Evolutionary conservation across 2,888 invertebrate species (phyloP).

Genomic region (Idaea biselata): DNA sequence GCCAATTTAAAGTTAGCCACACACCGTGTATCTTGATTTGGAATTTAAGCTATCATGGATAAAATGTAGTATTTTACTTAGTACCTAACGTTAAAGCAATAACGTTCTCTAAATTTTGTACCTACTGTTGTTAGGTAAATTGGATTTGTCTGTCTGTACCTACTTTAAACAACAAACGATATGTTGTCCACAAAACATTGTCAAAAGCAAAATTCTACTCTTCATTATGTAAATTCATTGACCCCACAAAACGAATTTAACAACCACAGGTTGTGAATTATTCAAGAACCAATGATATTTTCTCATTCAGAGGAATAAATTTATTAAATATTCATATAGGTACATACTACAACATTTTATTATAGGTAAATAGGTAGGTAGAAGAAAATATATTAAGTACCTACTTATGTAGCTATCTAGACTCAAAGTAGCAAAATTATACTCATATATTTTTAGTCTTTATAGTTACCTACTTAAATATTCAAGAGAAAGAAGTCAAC

Average conservation of each 20-base stretch:
- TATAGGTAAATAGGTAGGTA: not conserved
- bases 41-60: slow-evolving; percentile 13
- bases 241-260: slow-evolving; percentile 44
- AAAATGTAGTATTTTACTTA: too few relatives aligned
- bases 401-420: not conserved
- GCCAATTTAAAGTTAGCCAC: slow-evolving; percentile 55
- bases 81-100: not conserved
- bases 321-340: slow-evolving; percentile 29
- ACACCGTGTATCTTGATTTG: slow-evolving; percentile 12
- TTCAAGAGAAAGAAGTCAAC: not conserved
- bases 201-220: slow-evolving; percentile 30
- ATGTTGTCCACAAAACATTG: not conserved
- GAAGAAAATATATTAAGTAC: not conserved
- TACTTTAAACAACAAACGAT: not conserved
- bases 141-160: not conserved
- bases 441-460: too few relatives aligned
- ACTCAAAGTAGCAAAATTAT: not conserved
- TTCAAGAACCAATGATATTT: slow-evolving; percentile 41
- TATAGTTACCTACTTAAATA: not conserved
- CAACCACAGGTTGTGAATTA: slow-evolving; percentile 43
- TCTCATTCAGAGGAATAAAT: slow-evolving; percentile 37
- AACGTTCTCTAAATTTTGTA: not conserved
- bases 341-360: not conserved
- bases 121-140: not conserved
- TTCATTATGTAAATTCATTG: slow-evolving; percentile 53